Evolutionary conservation across 2,888 invertebrate genomes (phyloP).

Genomic region (Biston betularia): DNA sequence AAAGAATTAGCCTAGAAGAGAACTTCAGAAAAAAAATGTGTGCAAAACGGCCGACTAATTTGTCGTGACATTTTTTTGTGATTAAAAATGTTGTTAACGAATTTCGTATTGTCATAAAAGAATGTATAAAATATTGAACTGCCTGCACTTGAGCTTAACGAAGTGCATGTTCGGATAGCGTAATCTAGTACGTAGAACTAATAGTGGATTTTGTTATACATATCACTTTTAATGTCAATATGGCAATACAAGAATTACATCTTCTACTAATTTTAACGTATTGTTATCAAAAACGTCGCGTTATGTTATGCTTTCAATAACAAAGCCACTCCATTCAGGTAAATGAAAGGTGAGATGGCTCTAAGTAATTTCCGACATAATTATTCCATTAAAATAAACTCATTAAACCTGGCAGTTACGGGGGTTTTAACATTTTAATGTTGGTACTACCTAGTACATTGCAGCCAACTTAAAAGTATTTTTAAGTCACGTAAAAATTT

Average conservation of each 20-base stretch:
- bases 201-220: too few relatives aligned
- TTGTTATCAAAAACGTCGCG: constrained; percentile 20
- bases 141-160: too few relatives aligned
- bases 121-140: too few relatives aligned
- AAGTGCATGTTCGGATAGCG: too few relatives aligned
- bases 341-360: constrained; percentile 49
- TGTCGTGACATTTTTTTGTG: too few relatives aligned
- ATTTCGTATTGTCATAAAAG: too few relatives aligned
- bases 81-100: too few relatives aligned
- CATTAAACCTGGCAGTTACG: constrained; percentile 56
- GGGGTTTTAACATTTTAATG: constrained; percentile 62
- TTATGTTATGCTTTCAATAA: constrained; percentile 30
- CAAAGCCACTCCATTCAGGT: constrained; percentile 25
- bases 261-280: constrained; percentile 2
- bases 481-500: constrained; percentile 72
- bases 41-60: too few relatives aligned
- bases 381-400: constrained; percentile 72
- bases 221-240: neutral
- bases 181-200: too few relatives aligned
- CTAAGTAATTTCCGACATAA: constrained; percentile 66
- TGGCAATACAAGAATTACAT: neutral
- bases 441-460: constrained; percentile 43
- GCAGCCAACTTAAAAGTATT: constrained; percentile 58
- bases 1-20: too few relatives aligned
- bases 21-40: too few relatives aligned